Percentiles rank a stretch among this genome's conserved stretches.
These are phyloP conservation scores for Forbesichthys papilliferus DNA, from an alignment of 2,113 vertebrate species.

Conservation along the genomic window DNA sequence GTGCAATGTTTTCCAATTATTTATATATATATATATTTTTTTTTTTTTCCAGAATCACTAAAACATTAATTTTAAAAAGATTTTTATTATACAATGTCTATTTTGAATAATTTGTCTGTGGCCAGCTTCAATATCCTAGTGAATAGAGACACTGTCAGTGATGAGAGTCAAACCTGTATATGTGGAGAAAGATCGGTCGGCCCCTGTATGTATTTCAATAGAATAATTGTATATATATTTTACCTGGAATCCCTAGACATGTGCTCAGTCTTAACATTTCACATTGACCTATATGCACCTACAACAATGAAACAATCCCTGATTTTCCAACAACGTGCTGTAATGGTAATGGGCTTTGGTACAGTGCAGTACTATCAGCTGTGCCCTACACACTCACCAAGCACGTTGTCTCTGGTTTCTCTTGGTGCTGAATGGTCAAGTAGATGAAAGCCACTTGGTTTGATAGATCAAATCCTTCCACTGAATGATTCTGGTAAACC, in stretches of 20 bases:
- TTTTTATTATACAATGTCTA: no score
- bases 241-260: constrained; percentile 26
- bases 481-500: constrained; percentile 49
- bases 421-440: constrained; percentile 63
- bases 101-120: no score
- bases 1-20: no score
- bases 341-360: constrained; percentile 11
- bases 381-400: constrained; percentile 39
- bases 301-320: constrained; percentile 18
- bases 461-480: constrained; percentile 61
- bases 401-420: constrained; percentile 63
- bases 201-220: constrained; percentile 6
- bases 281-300: constrained; percentile 26
- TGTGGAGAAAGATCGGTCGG: no score
- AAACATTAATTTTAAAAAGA: no score
- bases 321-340: constrained; percentile 1
- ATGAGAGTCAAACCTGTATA: no score
- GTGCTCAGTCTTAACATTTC: background rate
- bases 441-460: constrained; percentile 72
- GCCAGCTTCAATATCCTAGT: no score
- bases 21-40: no score
- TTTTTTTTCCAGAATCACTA: no score
- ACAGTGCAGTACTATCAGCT: constrained; percentile 33
- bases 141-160: no score
- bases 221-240: constrained; percentile 25